Base-by-base conservation (phyloP, 2,113 vertebrate genomes). In the Muntiacus reevesi region DNA sequence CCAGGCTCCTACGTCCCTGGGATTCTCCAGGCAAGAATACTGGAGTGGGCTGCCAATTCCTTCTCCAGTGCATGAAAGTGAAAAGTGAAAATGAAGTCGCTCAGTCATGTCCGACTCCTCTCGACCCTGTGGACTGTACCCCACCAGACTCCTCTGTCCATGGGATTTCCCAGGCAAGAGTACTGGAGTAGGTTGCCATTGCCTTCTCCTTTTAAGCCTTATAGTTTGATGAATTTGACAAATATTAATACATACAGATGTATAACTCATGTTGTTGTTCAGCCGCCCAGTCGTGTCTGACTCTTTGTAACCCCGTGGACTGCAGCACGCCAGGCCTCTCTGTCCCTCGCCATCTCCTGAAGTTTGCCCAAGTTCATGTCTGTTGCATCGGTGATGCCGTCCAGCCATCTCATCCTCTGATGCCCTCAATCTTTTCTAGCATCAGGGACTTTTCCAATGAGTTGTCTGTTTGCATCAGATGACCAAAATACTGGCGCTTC, bases 301-400 rank as follows among this genome's bases (percentile, higher is more conserved):
- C 19, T 25, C 67, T 74, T 74, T 74, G 21, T 74, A 10, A 74
- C 67, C 67, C 36, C 67, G 6, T 40, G 36, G 36, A 74, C 67
- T 74, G 67, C 36, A 74, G 67, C 36, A 74, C 36, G 12, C 67
- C 36, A 74, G 67, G 67, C 67, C 19, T 74, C 36, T 40, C 19
- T 40, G 19, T 74, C 67, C 67, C 36, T 74, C 10, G 5, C 21
- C 67, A 25, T 74, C 67, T 40, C 67, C 36, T 2, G 2, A 25
- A 74, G 67, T 74, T 74, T 6, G 67, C 67, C 19, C 36, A 74
- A 25, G 67, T 74, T 74, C 67, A 74, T 40, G 21, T 74, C 21
- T 0, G 0, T 74, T 40, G 36, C n/a, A 25, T 74, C 0, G 1
- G n/a, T 74, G n/a, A 40, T 74, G 36, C n/a, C 0, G 5, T 74